phyloP scores from a whole-genome alignment of 2,888 invertebrate genomes.

The Antheraea assamensis region DNA sequence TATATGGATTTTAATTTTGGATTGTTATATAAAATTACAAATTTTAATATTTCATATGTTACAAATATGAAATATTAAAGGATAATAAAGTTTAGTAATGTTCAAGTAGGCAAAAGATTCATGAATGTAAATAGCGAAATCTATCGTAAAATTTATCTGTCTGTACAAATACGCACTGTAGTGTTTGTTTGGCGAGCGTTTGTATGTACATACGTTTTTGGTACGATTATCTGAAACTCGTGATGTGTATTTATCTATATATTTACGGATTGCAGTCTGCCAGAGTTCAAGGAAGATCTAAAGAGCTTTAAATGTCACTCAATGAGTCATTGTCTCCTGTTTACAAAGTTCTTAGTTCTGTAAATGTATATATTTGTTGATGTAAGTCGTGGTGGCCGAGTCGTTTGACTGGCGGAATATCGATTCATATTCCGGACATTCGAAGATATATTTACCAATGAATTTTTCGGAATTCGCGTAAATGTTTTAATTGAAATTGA shows the following conservation, averaged over 20 bases:
- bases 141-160: slow-evolving; percentile 25
- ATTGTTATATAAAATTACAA: too few species aligned
- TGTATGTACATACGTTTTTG: slow-evolving; percentile 16
- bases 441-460: too few species aligned
- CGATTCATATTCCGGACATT: too few species aligned
- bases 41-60: too few species aligned
- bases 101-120: slow-evolving; percentile 24
- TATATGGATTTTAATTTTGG: too few species aligned
- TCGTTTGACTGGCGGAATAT: too few species aligned
- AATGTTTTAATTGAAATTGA: too few species aligned
- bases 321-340: neutral
- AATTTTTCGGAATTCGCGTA: too few species aligned
- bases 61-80: neutral
- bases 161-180: slow-evolving; percentile 19
- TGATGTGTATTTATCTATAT: slow-evolving; percentile 13
- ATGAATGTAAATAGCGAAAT: slow-evolving; percentile 24
- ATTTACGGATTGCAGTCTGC: slow-evolving; percentile 3
- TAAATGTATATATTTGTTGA: neutral
- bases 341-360: neutral
- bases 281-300: slow-evolving; percentile 8
- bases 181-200: slow-evolving; percentile 25
- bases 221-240: slow-evolving; percentile 25
- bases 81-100: slow-evolving; percentile 10
- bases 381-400: too few species aligned
- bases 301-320: slow-evolving; percentile 1